A percentile compares a stretch with the other conserved stretches of the same genome.
Conservation (phyloP, 2,888 invertebrate genomes). For the Archips crataeganus region DNA sequence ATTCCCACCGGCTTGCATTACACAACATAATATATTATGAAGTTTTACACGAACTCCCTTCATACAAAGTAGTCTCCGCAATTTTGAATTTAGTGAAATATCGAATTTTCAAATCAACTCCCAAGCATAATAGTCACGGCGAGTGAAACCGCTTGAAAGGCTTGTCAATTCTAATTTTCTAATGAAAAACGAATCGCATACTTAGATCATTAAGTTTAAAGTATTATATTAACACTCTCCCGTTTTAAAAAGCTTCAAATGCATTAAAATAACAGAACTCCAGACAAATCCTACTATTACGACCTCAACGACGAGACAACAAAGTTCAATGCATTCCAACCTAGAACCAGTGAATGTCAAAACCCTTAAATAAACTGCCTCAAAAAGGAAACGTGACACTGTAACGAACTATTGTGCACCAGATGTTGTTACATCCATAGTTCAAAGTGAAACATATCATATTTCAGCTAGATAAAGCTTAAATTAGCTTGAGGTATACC, state of each 20-base stretch:
- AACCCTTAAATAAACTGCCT: slow-evolving; percentile 23
- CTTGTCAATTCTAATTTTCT: too few relatives aligned
- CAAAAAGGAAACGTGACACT: slow-evolving; percentile 48
- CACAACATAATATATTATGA: too few relatives aligned
- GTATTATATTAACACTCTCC: neutral
- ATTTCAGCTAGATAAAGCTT: slow-evolving; percentile 4
- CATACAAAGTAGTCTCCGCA: too few relatives aligned
- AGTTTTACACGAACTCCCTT: too few relatives aligned
- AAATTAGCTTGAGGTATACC: slow-evolving; percentile 13
- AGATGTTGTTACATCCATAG: slow-evolving; percentile 14
- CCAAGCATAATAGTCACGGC: too few relatives aligned
- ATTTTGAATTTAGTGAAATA: too few relatives aligned
- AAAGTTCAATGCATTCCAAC: slow-evolving; percentile 11
- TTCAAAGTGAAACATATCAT: slow-evolving; percentile 22
- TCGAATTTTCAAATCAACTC: too few relatives aligned
- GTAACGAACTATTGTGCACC: slow-evolving; percentile 44
- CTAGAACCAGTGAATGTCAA: slow-evolving; percentile 45
- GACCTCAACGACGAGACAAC: slow-evolving; percentile 1
- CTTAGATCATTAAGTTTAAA: neutral
- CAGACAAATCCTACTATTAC: neutral
- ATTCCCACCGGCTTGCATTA: too few relatives aligned
- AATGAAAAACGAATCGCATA: too few relatives aligned
- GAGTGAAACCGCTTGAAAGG: too few relatives aligned
- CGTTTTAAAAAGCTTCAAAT: neutral
- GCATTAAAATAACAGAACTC: slow-evolving; percentile 9